Evolutionary conservation across 2,113 vertebrate genomes (phyloP), one percentile per base, ranked within the genome.

Genomic region (Mastomys coucha): DNA sequence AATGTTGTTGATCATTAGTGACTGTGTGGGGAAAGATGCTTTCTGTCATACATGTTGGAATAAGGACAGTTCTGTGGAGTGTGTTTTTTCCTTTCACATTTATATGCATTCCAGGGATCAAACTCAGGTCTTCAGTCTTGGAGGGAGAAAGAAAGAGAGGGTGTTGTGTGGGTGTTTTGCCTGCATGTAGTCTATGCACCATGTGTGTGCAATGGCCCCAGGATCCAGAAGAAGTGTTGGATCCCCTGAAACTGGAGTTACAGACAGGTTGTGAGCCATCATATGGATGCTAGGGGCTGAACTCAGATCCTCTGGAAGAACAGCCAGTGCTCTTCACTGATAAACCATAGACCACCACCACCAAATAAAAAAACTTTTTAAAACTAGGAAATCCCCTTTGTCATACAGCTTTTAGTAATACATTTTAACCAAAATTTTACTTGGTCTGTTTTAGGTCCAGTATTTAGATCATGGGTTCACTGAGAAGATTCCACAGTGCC

Each of bases 401-500:
- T 19, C 3, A 49, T 78, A 2, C 33, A 51, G 36, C 24, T 96
- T 94, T 95, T 80, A 90, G 20, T 94, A 93, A 76, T 76, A 90
- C 77, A 77, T 93, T 90, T 95, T 88, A 95, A 93, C 87, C 85
- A 58, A 75, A 60, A 75, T 49, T 96, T 85, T 89, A 53, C 88
- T 91, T 94, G 85, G 17, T 33, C 14, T 96, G 1, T 96, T 96
- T 89, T 88, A 98, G 97, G 97, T 98, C 69, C 96, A 92, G 10
- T 97, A 96, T 81, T 97, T 99, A 96, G 99, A 99, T 98, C 98
- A 65, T 58, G 99, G 99, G 16, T 98, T 98, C 75, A 98, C 98
- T 77, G 99, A 99, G 98, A 99, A 98, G 97, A 99, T 99, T 97
- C 99, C 99, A 17, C 99, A 98, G 70, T 99, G 99, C 94, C 99